Conservation (phyloP, 2,797 vertebrate genomes). For the Cyprinella venusta region DNA sequence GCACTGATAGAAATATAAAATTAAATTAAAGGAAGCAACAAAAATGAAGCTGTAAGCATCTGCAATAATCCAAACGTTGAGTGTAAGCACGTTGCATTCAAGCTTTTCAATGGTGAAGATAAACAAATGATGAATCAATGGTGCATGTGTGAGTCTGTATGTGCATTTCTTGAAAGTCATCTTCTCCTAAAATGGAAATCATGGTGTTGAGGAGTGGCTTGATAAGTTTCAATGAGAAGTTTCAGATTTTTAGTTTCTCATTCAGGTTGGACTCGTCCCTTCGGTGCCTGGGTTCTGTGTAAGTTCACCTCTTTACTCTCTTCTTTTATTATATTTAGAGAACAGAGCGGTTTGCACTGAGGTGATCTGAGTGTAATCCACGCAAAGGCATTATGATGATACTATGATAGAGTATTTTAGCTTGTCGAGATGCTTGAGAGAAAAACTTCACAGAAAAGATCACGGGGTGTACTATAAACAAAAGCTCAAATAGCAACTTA, state of each 20-base stretch:
- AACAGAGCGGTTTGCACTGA: not conserved
- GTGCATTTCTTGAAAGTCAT: not conserved
- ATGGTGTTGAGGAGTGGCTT: slow-evolving; percentile 25
- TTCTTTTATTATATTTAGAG: not conserved
- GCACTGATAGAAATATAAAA: not conserved
- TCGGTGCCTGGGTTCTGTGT: slow-evolving; percentile 32
- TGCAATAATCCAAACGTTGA: not conserved
- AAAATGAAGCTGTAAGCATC: not conserved
- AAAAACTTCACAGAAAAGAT: not conserved
- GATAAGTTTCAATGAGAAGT: not conserved
- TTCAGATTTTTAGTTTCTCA: not conserved
- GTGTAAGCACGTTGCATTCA: not conserved
- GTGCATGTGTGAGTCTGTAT: not conserved
- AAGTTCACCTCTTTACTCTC: slow-evolving; percentile 2
- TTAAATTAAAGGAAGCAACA: not conserved
- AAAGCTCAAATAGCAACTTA: not conserved
- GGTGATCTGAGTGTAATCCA: not conserved
- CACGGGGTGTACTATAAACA: not conserved
- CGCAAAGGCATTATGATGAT: not conserved
- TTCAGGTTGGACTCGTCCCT: not conserved
- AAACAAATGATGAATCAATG: slow-evolving; percentile 2
- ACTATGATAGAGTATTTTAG: not conserved
- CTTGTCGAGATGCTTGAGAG: not conserved
- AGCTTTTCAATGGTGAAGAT: not conserved
- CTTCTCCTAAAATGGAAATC: slow-evolving; percentile 38